These are phyloP conservation scores for Macropodus opercularis DNA, from an alignment of 2,797 vertebrate species.

Conservation along the genomic window DNA sequence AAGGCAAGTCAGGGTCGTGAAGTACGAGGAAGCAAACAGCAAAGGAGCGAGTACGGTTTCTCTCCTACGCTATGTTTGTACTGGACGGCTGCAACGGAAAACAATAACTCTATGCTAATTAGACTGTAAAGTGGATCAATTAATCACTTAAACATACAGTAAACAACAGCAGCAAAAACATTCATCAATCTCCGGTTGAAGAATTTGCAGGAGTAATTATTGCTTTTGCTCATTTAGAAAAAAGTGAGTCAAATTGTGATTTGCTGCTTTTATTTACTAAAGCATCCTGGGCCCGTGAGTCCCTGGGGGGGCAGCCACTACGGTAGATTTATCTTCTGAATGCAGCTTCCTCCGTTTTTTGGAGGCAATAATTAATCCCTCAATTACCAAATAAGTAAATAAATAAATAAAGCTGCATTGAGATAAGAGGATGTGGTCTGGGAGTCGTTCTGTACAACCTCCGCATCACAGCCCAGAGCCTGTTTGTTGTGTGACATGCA, in stretches of 20 bases:
- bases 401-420: constrained; percentile 52
- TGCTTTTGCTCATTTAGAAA: constrained; percentile 56
- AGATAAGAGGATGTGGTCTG: constrained; percentile 69
- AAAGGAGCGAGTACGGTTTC: background rate
- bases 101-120: constrained; percentile 57
- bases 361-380: constrained; percentile 77
- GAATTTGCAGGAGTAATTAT: constrained; percentile 54
- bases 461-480: constrained; percentile 55
- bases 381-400: constrained; percentile 59
- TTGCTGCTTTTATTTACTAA: constrained; percentile 52
- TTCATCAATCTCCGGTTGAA: constrained; percentile 42
- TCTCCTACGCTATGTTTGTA: too few relatives aligned
- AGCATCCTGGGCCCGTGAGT: constrained; percentile 18
- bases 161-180: constrained; percentile 41
- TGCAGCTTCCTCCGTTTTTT: constrained; percentile 68
- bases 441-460: constrained; percentile 66
- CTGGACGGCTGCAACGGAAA: constrained; percentile 56
- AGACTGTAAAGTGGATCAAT: constrained; percentile 55
- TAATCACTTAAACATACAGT: constrained; percentile 51
- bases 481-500: constrained; percentile 57
- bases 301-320: constrained; percentile 46
- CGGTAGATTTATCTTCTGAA: constrained; percentile 77
- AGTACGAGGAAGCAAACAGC: background rate
- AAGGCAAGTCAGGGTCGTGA: constrained; percentile 16
- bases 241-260: constrained; percentile 47